Base-by-base conservation (phyloP, 1,140 invertebrate genomes). In the Drosophila pallidifrons region DNA sequence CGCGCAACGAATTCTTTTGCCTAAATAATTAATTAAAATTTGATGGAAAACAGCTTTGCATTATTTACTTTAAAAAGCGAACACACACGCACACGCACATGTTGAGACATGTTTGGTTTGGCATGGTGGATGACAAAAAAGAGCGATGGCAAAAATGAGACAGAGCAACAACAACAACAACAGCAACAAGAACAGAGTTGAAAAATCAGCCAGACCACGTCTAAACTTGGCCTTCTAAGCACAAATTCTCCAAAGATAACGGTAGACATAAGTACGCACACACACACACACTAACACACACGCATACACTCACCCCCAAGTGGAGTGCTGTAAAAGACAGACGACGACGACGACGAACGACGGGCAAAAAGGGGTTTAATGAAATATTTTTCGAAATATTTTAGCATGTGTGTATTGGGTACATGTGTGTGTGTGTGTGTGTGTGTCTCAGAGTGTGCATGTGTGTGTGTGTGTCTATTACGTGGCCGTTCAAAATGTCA, bases 1-100 rank as follows among this genome's bases (percentile, higher is more conserved):
- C 69, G 47, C 45, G 41, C 63, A 73, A 55, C 70, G 77, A 81
- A 89, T 85, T 91, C 87, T 90, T 90, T 91, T 82, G 75, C 75
- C 81, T 92, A 92, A 91, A 92, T 92, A 92, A 92, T 92, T 92
- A 92, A 92, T 92, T 92, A 92, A 92, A 92, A 92, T 92, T 92
- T 92, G 91, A 92, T 92, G 91, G 91, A 92, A 92, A 92, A 92
- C 79, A 86, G 87, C 87, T 91, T 91, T 92, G 87, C 91, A 92
- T 91, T 92, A 92, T 92, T 92, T 92, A 91, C 90, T 85, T 80
- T 87, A 87, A 90, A 91, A 83, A 72, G 69, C 76, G 70, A 70
- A 79, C 70, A 77, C 75, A 67, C 60, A 47, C 45, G 70, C 71
- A 74, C 72, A 74, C 72, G 60, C 60, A n/a, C 41, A 47, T 38